Evolutionary conservation across 2,113 vertebrate species (phyloP).

Genomic region (Xenopus tropicalis): DNA sequence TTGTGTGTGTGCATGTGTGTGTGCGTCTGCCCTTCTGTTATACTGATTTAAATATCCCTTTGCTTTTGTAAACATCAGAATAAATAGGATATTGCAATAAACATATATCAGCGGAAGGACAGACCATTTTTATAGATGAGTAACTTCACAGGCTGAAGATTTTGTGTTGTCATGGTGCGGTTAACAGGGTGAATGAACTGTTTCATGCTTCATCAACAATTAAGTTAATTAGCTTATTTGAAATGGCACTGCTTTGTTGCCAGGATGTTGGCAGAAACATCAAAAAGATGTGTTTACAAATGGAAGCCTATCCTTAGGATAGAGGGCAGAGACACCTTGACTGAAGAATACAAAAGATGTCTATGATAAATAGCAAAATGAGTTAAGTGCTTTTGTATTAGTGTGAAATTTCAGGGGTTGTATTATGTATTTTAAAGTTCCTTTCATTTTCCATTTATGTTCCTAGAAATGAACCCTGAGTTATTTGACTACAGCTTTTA

Average conservation of each 20-base stretch:
- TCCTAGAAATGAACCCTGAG: no score
- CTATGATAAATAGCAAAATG: conserved; percentile 20
- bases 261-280: conserved; percentile 94
- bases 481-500: no score
- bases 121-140: conserved; percentile 81
- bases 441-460: no score
- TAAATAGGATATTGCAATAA: conserved; percentile 43
- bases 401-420: no score
- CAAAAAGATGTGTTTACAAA: conserved; percentile 96
- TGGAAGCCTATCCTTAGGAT: conserved; percentile 74
- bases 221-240: conserved; percentile 99
- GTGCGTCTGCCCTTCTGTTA: no score
- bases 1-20: no score
- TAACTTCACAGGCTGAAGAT: conserved; percentile 84
- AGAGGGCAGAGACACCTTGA: conserved; percentile 78
- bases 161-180: conserved; percentile 97
- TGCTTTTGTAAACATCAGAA: no score
- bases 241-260: conserved; percentile 98
- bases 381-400: no score
- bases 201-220: conserved; percentile 99
- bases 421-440: no score
- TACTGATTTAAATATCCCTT: no score
- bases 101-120: conserved; percentile 72
- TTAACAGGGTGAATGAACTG: conserved; percentile 95
- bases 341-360: conserved; percentile 56